Conservation (phyloP, 2,888 invertebrate genomes). For the Junonia oenone region DNA sequence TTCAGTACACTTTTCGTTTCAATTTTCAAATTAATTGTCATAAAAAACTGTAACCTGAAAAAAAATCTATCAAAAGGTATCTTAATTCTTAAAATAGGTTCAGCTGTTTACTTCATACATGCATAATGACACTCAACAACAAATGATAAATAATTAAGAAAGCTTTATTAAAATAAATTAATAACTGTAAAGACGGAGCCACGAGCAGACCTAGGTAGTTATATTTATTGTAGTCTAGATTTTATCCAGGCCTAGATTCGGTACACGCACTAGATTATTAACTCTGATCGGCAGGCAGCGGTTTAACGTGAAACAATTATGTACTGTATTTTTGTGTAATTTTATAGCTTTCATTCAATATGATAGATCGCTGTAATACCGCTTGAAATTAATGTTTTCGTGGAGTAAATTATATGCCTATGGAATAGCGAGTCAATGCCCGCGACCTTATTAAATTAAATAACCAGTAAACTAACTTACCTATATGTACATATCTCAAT, state of each 20-base stretch:
- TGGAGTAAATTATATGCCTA: neutral
- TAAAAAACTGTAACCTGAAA: too few relatives aligned
- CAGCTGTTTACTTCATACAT: too few relatives aligned
- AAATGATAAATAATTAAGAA: too few relatives aligned
- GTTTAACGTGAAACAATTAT: conserved; percentile 1
- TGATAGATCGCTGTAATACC: neutral
- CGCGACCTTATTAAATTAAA: conserved; percentile 1
- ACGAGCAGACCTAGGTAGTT: too few relatives aligned
- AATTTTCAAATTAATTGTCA: too few relatives aligned
- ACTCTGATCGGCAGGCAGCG: conserved; percentile 3
- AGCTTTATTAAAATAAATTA: too few relatives aligned
- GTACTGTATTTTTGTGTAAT: conserved; percentile 1
- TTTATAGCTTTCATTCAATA: conserved; percentile 4
- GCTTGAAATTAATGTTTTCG: neutral
- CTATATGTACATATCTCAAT: too few relatives aligned
- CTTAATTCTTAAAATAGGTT: too few relatives aligned
- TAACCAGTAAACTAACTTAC: neutral
- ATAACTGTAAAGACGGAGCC: too few relatives aligned
- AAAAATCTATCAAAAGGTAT: too few relatives aligned
- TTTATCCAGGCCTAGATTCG: neutral
- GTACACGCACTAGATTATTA: conserved; percentile 1
- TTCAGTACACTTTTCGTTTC: too few relatives aligned
- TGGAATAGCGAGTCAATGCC: neutral
- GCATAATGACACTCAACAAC: too few relatives aligned
- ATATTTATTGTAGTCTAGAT: neutral